Evolutionary conservation across 2,888 invertebrate genomes (phyloP), one percentile per base, ranked within the genome.

Genomic region (Dyspetes luteomarginatus): DNA sequence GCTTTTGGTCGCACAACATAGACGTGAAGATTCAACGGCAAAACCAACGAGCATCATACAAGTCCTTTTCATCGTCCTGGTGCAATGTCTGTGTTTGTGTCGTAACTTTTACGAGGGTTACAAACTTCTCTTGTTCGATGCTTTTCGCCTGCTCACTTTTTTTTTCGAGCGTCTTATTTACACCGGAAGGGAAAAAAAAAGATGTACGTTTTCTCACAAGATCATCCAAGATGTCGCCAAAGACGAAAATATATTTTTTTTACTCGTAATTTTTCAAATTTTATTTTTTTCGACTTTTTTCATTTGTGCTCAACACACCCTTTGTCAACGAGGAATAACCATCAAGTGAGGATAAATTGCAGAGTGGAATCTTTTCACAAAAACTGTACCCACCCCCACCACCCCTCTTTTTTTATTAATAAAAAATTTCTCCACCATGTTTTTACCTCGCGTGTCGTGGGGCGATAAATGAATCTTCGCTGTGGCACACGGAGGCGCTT

Each of bases 71-170:
- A 36, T 7, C 50, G 17, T 43, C 30, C 68, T 28, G 2, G 5
- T 48, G 17, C 17, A 17, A 48, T 17, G 17, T 48, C 48, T 45
- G 45, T 45, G 45, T 28, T 19, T 28, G 43, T 43, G 62, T 55
- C 52, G 7, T 65, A 74, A 74, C 73, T 74, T 74, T 65, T 56
- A 74, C 73, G 45, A 65, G 64, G 55, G n/a, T 55, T 30, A 58
- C 58, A 17, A 48, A 48, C 17, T n/a, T n/a, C 60, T 12, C 22
- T 60, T 30, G 28, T 19, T 30, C 56, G 19, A 12, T n/a, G n/a
- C n/a, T n/a, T n/a, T 30, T 56, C 30, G 41, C 52, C 55, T 28
- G 48, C 7, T 36, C 9, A 12, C 36, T 52, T 22, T 17, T 19
- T 43, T 36, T 65, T 74, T 65, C 19, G 55, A 74, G 45, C 22